phyloP scores from a whole-genome alignment of 2,797 vertebrate species.

The Eremophila alpestris region DNA sequence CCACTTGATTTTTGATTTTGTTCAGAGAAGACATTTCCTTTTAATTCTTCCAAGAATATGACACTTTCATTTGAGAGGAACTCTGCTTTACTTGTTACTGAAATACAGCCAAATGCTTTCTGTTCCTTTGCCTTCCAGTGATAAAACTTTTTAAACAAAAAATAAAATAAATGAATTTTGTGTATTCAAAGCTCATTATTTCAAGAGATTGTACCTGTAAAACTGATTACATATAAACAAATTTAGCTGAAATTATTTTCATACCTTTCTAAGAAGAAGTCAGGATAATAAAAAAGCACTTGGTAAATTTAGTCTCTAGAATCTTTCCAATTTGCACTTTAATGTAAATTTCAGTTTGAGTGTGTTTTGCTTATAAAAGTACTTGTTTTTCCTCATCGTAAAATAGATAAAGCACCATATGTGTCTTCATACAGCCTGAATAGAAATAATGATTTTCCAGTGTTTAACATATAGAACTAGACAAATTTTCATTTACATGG shows the following conservation, averaged over 20 bases:
- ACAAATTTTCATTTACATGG: background rate
- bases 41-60: background rate
- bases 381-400: background rate
- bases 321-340: background rate
- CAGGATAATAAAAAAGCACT: background rate
- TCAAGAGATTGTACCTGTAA: background rate
- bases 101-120: background rate
- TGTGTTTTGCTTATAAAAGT: background rate
- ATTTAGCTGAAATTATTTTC: background rate
- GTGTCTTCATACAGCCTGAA: background rate
- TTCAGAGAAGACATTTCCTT: background rate
- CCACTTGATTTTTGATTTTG: background rate
- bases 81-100: background rate
- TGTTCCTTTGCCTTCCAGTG: background rate
- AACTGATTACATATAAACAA: background rate
- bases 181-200: background rate
- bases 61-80: background rate
- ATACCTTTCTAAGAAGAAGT: background rate
- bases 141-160: background rate
- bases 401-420: background rate
- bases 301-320: background rate
- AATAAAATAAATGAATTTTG: background rate
- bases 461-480: background rate
- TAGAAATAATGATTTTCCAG: background rate
- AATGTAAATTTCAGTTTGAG: background rate